phyloP scores from a whole-genome alignment of 2,113 vertebrate genomes.

The Aptenodytes forsteri region DNA sequence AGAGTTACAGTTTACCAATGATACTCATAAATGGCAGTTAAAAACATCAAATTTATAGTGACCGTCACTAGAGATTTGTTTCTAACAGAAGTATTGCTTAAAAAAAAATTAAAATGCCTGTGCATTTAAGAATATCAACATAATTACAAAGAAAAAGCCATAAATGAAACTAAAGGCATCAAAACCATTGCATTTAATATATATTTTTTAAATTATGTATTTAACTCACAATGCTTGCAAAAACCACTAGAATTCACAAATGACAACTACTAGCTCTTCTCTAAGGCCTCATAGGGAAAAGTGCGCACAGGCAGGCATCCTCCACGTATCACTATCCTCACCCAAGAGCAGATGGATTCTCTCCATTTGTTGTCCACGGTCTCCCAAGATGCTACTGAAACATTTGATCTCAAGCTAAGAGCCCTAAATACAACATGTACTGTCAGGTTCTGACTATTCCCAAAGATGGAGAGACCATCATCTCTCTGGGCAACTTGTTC shows the following conservation, averaged over 20 bases:
- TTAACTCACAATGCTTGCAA: not conserved
- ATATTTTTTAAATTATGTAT: not conserved
- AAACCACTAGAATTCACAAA: not conserved
- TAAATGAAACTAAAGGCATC: not conserved
- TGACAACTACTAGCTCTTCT: not conserved
- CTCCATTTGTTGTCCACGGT: not conserved
- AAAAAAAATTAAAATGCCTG: not conserved
- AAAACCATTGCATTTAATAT: fast-evolving
- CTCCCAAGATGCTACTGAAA: not conserved
- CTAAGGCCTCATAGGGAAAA: not conserved
- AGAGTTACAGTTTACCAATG: not conserved
- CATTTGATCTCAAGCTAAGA: not conserved
- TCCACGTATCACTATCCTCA: fast-evolving
- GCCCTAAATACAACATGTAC: not conserved
- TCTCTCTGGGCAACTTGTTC: not conserved
- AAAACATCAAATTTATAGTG: not conserved
- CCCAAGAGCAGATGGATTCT: not conserved
- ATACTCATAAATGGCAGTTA: not conserved
- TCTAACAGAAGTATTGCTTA: not conserved
- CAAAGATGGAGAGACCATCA: not conserved
- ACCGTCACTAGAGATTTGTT: not conserved
- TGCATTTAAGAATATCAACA: not conserved
- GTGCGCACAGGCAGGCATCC: fast-evolving
- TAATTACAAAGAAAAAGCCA: not conserved
- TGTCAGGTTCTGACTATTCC: not conserved